phyloP scores from a whole-genome alignment of 2,113 vertebrate genomes.

The Phocoena sinus region DNA sequence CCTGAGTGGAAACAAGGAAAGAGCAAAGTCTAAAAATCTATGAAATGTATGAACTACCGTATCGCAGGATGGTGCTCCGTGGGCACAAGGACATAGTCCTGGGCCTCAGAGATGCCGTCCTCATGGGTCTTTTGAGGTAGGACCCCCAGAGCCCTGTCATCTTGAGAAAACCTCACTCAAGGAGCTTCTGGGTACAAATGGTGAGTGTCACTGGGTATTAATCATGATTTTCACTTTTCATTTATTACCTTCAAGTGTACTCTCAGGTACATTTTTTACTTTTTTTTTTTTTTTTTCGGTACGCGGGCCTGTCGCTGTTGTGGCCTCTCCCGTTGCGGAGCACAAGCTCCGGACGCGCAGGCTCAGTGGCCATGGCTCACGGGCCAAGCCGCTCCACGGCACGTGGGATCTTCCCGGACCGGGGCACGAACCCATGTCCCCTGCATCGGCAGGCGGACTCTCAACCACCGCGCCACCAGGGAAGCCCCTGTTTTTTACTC shows the following conservation, averaged over 20 bases:
- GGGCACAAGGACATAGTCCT: background rate
- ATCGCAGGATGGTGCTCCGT: background rate
- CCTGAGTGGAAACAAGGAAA: slow-evolving; percentile 45
- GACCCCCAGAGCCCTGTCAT: background rate
- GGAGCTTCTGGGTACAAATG: background rate
- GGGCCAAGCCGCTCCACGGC: too few relatives aligned
- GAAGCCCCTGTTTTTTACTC: background rate
- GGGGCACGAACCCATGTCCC: too few relatives aligned
- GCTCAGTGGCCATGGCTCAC: too few relatives aligned
- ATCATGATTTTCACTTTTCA: background rate
- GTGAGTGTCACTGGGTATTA: background rate
- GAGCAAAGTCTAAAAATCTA: background rate
- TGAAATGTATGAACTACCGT: background rate
- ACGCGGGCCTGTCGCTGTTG: too few relatives aligned
- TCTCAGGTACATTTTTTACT: background rate
- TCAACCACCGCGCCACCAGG: too few relatives aligned
- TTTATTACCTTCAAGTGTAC: background rate
- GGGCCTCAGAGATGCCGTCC: background rate
- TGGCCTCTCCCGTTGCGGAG: too few relatives aligned
- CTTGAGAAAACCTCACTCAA: background rate
- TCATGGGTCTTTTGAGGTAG: background rate
- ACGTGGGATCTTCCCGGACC: too few relatives aligned
- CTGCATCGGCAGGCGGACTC: too few relatives aligned
- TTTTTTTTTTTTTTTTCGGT: background rate
- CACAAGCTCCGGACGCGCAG: too few relatives aligned